A percentile compares a stretch with the other conserved stretches of the same genome.
These are phyloP conservation scores for Eretmochelys imbricata DNA, from an alignment of 2,113 vertebrate genomes.

Conservation along the genomic window DNA sequence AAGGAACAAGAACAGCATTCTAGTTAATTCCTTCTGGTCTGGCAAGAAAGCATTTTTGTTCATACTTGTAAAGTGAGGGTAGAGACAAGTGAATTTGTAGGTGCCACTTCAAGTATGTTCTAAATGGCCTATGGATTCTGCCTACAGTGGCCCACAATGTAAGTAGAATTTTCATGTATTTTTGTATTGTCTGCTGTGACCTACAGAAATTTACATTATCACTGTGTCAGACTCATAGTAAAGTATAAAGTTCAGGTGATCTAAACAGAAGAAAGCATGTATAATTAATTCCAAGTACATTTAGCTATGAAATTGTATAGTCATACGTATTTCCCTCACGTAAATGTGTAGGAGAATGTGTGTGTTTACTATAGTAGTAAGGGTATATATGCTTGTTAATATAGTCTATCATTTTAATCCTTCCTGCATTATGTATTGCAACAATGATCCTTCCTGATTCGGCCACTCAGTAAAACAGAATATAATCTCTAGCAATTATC, in stretches of 20 bases:
- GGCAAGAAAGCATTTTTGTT: background rate
- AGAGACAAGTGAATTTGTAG: background rate
- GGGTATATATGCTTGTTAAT: background rate
- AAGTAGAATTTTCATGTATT: background rate
- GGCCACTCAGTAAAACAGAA: background rate
- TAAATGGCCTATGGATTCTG: background rate
- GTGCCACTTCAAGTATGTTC: background rate
- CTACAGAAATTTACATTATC: rapidly evolving
- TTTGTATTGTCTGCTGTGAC: background rate
- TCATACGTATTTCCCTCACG: background rate
- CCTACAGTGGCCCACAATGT: background rate
- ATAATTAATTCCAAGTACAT: background rate
- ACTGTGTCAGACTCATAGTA: background rate
- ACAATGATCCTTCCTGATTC: background rate
- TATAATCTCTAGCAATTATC: background rate
- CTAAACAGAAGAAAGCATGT: background rate
- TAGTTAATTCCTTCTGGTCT: background rate
- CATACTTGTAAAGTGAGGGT: background rate
- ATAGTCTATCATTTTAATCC: background rate
- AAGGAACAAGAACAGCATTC: background rate
- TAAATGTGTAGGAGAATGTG: background rate
- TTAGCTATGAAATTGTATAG: background rate
- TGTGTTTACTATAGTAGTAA: background rate
- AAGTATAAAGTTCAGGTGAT: background rate
- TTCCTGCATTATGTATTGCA: background rate